Evolutionary conservation across 2,888 invertebrate species (phyloP).

Genomic region (Malthinus seriepunctatus): DNA sequence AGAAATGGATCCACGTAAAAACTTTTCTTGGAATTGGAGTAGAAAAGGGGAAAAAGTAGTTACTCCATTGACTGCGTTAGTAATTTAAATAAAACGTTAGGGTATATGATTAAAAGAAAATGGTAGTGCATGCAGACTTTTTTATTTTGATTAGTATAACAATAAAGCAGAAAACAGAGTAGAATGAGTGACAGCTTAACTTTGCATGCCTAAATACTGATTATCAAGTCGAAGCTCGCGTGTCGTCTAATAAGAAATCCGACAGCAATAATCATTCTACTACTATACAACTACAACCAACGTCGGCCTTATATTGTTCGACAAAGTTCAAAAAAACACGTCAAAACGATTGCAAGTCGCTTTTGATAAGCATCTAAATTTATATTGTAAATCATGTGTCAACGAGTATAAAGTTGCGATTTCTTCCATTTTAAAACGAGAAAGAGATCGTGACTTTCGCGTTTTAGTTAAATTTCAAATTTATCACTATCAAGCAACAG

Average conservation of each 20-base stretch:
- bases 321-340: conserved; percentile 45
- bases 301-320: conserved; percentile 43
- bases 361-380: conserved; percentile 25
- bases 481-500: conserved; percentile 25
- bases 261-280: conserved; percentile 46
- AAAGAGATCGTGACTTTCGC: conserved; percentile 20
- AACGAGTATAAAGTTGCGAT: conserved; percentile 9
- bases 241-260: conserved; percentile 49
- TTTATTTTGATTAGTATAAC: background rate
- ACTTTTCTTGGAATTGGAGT: too few species aligned
- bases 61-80: too few species aligned
- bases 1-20: too few species aligned
- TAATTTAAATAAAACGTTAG: too few species aligned
- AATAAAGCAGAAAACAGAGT: conserved; percentile 13
- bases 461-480: conserved; percentile 27
- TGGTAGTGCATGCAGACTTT: background rate
- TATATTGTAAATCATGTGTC: conserved; percentile 17
- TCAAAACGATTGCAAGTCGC: conserved; percentile 36
- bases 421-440: background rate
- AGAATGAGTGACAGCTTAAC: conserved; percentile 44
- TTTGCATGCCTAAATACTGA: conserved; percentile 48
- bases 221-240: conserved; percentile 46
- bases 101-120: too few species aligned
- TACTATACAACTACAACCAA: conserved; percentile 39
- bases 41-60: too few species aligned